Percentiles rank a stretch among this genome's conserved stretches.
phyloP scores from a whole-genome alignment of 2,797 vertebrate species.

The Cyclopterus lumpus region DNA sequence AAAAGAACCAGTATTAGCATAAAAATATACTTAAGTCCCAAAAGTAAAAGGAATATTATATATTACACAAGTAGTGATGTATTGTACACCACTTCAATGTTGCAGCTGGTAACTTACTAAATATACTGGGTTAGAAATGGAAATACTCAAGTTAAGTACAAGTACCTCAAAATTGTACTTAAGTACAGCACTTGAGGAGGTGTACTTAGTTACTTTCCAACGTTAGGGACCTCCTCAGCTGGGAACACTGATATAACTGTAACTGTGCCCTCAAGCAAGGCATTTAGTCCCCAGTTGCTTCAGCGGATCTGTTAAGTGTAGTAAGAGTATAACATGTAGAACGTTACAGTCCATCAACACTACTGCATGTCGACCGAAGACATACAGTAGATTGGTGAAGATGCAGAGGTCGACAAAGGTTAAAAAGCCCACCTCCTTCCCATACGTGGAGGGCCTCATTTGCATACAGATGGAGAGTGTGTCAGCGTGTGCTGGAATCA shows the following conservation, averaged over 20 bases:
- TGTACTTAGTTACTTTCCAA: background rate
- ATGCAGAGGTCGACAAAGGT: background rate
- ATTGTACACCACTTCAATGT: background rate
- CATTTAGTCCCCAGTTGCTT: background rate
- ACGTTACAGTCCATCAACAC: background rate
- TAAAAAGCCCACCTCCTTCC: conserved; percentile 14
- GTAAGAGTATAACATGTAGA: background rate
- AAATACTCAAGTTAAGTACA: background rate
- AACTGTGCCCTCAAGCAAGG: background rate
- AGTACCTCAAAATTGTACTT: background rate
- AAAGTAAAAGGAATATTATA: background rate
- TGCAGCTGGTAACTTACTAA: background rate
- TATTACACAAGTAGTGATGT: background rate
- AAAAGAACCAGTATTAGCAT: background rate
- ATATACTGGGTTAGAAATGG: background rate
- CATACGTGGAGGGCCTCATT: conserved; percentile 59
- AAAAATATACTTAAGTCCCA: background rate
- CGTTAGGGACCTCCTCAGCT: background rate
- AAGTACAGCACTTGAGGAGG: background rate
- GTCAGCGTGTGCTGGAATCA: conserved; percentile 71
- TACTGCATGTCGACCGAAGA: background rate
- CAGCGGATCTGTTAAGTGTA: background rate
- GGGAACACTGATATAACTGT: background rate
- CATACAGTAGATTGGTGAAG: background rate
- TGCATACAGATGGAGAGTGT: conserved; percentile 84